These are phyloP conservation scores for Archaeoteleia sp. DNA, from an alignment of 2,888 invertebrate species.

Conservation along the genomic window DNA sequence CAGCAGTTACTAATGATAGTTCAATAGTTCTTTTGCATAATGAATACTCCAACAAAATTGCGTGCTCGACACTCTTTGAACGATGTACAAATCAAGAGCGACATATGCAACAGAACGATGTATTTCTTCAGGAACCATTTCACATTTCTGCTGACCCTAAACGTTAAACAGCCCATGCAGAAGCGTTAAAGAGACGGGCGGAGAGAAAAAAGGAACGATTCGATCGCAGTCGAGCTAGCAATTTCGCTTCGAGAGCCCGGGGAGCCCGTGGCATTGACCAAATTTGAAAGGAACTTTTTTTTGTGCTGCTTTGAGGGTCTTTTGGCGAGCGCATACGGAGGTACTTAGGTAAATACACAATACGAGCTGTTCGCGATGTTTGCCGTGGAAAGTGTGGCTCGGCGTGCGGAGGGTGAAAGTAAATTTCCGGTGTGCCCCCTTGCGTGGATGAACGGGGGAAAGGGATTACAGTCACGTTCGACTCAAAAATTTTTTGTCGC, in stretches of 20 bases:
- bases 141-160: slow-evolving; percentile 4
- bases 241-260: slow-evolving; percentile 5
- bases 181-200: background rate
- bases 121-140: background rate
- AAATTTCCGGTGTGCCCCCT: slow-evolving; percentile 20
- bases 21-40: no score
- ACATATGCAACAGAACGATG: background rate
- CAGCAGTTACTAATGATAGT: no score
- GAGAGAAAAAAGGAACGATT: slow-evolving; percentile 3
- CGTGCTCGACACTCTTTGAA: background rate
- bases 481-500: slow-evolving; percentile 12
- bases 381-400: slow-evolving; percentile 6
- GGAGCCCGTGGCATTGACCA: slow-evolving; percentile 3
- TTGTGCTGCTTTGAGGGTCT: slow-evolving; percentile 3
- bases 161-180: slow-evolving; percentile 4
- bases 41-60: background rate
- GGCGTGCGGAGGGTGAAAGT: slow-evolving; percentile 18
- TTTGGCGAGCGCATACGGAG: slow-evolving; percentile 20
- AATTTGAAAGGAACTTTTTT: slow-evolving; percentile 16
- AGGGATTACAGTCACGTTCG: no score
- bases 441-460: slow-evolving; percentile 4
- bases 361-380: slow-evolving; percentile 13
- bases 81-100: background rate
- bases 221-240: slow-evolving; percentile 8
- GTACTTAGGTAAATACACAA: slow-evolving; percentile 47